These are phyloP conservation scores for Patella pellucida DNA, from an alignment of 2,888 invertebrate genomes.

Conservation along the genomic window DNA sequence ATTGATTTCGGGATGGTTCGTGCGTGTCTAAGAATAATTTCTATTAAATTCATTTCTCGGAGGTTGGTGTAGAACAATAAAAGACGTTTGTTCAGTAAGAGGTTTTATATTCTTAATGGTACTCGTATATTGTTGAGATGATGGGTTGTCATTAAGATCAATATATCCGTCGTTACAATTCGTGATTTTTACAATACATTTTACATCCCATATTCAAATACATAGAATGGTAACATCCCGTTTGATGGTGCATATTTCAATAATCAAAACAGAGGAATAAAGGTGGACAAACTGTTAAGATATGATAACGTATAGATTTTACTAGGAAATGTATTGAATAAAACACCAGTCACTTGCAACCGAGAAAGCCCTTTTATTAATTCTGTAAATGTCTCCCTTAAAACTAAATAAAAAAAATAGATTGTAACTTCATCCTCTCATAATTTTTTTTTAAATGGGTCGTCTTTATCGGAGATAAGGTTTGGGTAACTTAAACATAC, in stretches of 20 bases:
- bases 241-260: neutral
- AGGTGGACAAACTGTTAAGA: no score
- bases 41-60: slow-evolving; percentile 7
- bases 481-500: no score
- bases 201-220: neutral
- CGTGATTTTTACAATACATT: slow-evolving; percentile 7
- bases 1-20: neutral
- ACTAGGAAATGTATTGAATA: no score
- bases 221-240: slow-evolving; percentile 3
- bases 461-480: no score
- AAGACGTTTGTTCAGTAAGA: slow-evolving; percentile 9
- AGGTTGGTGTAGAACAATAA: slow-evolving; percentile 2
- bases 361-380: no score
- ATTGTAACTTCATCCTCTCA: no score
- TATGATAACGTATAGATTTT: no score
- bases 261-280: no score
- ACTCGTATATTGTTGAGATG: neutral
- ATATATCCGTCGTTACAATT: neutral
- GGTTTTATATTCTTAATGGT: neutral
- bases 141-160: neutral
- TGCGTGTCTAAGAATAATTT: slow-evolving; percentile 11
- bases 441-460: no score
- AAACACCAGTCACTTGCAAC: no score
- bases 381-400: no score
- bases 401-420: no score